phyloP scores from a whole-genome alignment of 2,888 invertebrate genomes.

The Drosophila dives region DNA sequence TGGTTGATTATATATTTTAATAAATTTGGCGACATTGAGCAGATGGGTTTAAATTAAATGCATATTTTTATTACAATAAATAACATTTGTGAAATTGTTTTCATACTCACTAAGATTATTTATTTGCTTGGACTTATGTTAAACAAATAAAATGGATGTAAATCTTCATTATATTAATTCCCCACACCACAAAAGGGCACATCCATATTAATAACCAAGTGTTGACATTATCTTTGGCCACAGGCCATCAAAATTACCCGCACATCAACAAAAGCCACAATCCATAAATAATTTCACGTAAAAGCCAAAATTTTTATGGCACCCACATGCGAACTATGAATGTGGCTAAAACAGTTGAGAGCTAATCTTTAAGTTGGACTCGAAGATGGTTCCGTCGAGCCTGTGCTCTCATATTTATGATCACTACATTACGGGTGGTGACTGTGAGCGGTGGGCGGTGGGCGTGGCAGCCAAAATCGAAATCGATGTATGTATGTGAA shows the following conservation, averaged over 20 bases:
- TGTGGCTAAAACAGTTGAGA: constrained; percentile 23
- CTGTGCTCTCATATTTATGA: constrained; percentile 70
- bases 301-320: constrained; percentile 21
- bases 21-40: background rate
- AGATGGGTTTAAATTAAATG: background rate
- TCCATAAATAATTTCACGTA: constrained; percentile 29
- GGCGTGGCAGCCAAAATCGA: constrained; percentile 29
- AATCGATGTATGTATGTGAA: constrained; percentile 38
- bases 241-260: constrained; percentile 19
- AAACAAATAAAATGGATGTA: background rate
- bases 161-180: background rate
- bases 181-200: background rate
- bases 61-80: background rate
- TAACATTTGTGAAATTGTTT: background rate
- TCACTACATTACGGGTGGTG: constrained; percentile 61
- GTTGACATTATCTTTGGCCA: constrained; percentile 25
- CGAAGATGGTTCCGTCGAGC: constrained; percentile 18
- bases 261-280: constrained; percentile 6
- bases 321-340: constrained; percentile 22
- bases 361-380: constrained; percentile 39
- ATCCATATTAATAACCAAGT: constrained; percentile 19
- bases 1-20: background rate
- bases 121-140: background rate
- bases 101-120: background rate
- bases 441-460: constrained; percentile 5